phyloP scores from a whole-genome alignment of 1,140 invertebrate genomes.

The Pinna nobilis region DNA sequence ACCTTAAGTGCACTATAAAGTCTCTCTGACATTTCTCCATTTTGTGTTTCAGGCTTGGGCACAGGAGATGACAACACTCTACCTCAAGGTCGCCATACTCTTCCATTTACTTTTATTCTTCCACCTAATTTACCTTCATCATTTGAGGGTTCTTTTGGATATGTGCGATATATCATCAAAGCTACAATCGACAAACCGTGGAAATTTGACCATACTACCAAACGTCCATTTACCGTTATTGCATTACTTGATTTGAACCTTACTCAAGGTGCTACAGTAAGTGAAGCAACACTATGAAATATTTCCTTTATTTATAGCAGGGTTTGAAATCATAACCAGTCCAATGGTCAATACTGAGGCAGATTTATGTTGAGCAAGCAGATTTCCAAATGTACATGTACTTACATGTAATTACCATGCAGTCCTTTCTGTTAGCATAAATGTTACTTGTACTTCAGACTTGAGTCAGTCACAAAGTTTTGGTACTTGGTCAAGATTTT shows the following conservation, averaged over 20 bases:
- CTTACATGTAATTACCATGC: no score
- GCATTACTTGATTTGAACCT: conserved; percentile 63
- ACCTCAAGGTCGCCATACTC: conserved; percentile 68
- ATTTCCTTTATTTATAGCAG: conserved; percentile 7
- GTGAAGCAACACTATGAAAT: background rate
- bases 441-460: no score
- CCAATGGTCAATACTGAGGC: background rate
- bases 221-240: conserved; percentile 62
- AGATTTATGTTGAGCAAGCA: no score
- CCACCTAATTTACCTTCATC: conserved; percentile 75
- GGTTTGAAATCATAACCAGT: no score
- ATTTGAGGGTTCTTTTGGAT: conserved; percentile 73
- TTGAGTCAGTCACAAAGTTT: no score
- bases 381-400: no score
- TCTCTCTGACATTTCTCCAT: background rate
- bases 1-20: background rate
- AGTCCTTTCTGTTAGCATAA: no score
- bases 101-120: conserved; percentile 75
- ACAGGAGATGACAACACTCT: conserved; percentile 9
- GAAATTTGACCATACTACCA: conserved; percentile 67
- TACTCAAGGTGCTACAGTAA: conserved; percentile 48
- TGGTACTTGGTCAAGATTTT: no score
- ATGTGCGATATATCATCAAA: conserved; percentile 74
- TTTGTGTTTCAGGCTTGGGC: background rate
- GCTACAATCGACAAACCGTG: conserved; percentile 74